phyloP scores from a whole-genome alignment of 2,797 vertebrate species.

The Lithobates pipiens region DNA sequence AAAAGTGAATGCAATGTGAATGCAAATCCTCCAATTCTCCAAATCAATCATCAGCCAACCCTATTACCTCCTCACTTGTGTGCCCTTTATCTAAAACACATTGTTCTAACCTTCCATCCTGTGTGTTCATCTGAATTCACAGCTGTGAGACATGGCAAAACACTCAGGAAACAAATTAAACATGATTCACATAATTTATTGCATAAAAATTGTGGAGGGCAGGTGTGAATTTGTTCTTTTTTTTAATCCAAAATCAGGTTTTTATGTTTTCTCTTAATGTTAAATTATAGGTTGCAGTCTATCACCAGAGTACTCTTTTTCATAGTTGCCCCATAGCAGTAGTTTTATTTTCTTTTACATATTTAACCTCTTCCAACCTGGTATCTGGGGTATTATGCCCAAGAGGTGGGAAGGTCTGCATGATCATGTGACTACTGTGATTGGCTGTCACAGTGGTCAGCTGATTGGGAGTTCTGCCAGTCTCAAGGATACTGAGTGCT shows the following conservation, averaged over 20 bases:
- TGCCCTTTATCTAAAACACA: background rate
- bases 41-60: background rate
- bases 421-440: too few species aligned
- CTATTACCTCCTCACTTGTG: background rate
- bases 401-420: too few species aligned
- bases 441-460: too few species aligned
- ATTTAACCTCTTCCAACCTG: too few species aligned
- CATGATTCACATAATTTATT: background rate
- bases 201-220: background rate
- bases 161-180: constrained; percentile 10
- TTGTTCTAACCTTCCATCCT: constrained; percentile 21
- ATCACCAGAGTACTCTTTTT: too few species aligned
- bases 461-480: too few species aligned
- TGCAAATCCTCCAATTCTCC: background rate
- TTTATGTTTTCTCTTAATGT: background rate
- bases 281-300: too few species aligned
- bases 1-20: background rate
- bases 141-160: constrained; percentile 15
- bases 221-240: background rate
- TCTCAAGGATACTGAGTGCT: too few species aligned
- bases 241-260: background rate
- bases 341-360: too few species aligned
- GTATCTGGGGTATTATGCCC: too few species aligned
- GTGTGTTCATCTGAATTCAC: constrained; percentile 11
- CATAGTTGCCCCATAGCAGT: too few species aligned